Base-by-base conservation (phyloP, 2,113 vertebrate species). In the Phycodurus eques region DNA sequence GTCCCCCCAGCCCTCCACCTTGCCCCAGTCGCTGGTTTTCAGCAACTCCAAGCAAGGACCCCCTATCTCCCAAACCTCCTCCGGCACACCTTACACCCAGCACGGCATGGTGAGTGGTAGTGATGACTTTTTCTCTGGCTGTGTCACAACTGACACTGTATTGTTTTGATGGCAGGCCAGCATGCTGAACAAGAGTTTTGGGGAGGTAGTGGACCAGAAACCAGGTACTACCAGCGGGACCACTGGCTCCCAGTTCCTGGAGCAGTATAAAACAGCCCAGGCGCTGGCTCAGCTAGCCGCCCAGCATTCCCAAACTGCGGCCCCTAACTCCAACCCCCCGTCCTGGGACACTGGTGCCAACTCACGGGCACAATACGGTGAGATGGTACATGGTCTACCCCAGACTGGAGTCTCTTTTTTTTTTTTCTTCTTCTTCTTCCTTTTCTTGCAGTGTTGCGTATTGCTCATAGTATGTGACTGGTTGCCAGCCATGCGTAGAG, bases 181-280 rank as follows among this genome's bases (percentile, higher is more conserved):
- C 94, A 96, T 99, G 95, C 89, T 99, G 85, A 91, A 93, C 76
- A 99, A 99, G 89, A 93, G 95, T 27, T 99, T 97, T 75, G 95
- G 95, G 63, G 96, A 99, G 0, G 96, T 96, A 0, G 92, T 93
- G 1, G 96, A 98, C 68, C 92, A 95, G 78, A 98, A 98, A 88
- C 93, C 92, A 64, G 75, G 88, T 19, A 92, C 77, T 15, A 92
- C 77, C 79, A 91, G 94, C 71, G 94, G 94, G 13, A 89, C 93
- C 67, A 98, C 94, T 1, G 96, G 96, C 3, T 99, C 96, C 0
- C 97, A 99, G 90, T 98, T 98, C 90, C 90, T 99, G 91, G 96
- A 98, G 93, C 97, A 98, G 87, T 98, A 98, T 88, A 98, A 98
- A 94, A 99, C 96, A 0, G 96, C 96, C 8, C 95, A 98, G 91